Conservation (phyloP, 2,888 invertebrate species). For the Halictus ligatus region DNA sequence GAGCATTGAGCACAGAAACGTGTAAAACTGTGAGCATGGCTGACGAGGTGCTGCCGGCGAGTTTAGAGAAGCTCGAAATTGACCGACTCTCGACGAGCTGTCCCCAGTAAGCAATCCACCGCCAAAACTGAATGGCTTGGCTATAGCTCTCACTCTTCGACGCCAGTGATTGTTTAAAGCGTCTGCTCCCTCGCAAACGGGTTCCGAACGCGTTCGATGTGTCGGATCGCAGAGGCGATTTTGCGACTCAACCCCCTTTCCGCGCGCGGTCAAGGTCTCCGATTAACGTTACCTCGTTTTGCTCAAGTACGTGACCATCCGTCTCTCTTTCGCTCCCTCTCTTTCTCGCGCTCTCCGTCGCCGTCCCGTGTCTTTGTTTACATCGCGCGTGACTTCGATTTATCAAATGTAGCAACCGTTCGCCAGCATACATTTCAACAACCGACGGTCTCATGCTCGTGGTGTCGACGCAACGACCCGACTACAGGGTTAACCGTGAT, state of each 20-base stretch:
- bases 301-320: slow-evolving; percentile 22
- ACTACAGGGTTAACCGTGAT: slow-evolving; percentile 30
- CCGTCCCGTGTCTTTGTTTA: slow-evolving; percentile 38
- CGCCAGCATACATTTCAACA: slow-evolving; percentile 30
- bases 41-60: slow-evolving; percentile 80
- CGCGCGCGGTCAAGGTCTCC: slow-evolving; percentile 61
- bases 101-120: slow-evolving; percentile 72
- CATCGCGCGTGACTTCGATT: slow-evolving; percentile 26
- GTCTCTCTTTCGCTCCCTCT: slow-evolving; percentile 3
- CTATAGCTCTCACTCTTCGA: not conserved
- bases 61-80: slow-evolving; percentile 81
- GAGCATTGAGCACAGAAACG: slow-evolving; percentile 48
- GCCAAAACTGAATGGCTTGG: not conserved
- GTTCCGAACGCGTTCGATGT: slow-evolving; percentile 20
- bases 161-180: slow-evolving; percentile 43
- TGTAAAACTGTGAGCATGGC: slow-evolving; percentile 74
- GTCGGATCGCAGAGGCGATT: slow-evolving; percentile 12
- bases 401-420: slow-evolving; percentile 33
- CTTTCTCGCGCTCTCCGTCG: not conserved
- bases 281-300: slow-evolving; percentile 48
- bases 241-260: slow-evolving; percentile 43
- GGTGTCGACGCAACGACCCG: slow-evolving; percentile 28
- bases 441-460: slow-evolving; percentile 33
- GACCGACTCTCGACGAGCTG: slow-evolving; percentile 73
- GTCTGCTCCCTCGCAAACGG: slow-evolving; percentile 51